Evolutionary conservation across 2,797 vertebrate species (phyloP), one percentile per base, ranked within the genome.

Genomic region (Acrocephalus scirpaceus): DNA sequence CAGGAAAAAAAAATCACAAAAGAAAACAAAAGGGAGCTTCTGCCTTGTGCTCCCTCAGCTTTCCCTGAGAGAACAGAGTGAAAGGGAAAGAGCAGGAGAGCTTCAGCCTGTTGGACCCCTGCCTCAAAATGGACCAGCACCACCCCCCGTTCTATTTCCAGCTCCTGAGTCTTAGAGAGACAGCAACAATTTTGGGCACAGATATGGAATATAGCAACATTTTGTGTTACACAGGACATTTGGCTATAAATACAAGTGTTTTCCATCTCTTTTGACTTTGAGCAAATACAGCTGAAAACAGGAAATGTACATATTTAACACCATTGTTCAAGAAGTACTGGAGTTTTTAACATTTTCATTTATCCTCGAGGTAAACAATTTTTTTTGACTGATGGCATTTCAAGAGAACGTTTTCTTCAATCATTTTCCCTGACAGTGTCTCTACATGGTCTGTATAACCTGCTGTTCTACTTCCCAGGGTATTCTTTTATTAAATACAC

Each of bases 41-140:
- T 69, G n/a, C 40, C 64, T 76, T 29, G n/a, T 25, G 47, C 40
- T 54, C 9, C 36, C 16, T 61, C n/a, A n/a, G 19, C 38, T 69
- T 22, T 69, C 22, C 27, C 29, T 47, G 7, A 1, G 5, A n/a
- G 54, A 45, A 11, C 18, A 75, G 45, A 60, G 22, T 1, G 2
- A 23, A 38, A 53, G n/a, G 47, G 27, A 53, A 45, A 9, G 45
- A 32, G 45, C 15, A 60, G 16, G 38, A 45, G 18, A 45, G 9
- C 6, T 61, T 40, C 56, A 47, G 13, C 29, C n/a, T 17, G 29
- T 21, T 4, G 0, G 0, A 17, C 11, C 25, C 23, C 1, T 0
- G 7, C 29, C 15, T 22, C 16, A n/a, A 17, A 54, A 54, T 11
- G 40, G 13, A 30, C 23, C 6, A 9, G 47, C 19, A 40, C 4